Evolutionary conservation across 2,797 vertebrate species (phyloP), one percentile per base, ranked within the genome.

Genomic region (Knipowitschia caucasica): DNA sequence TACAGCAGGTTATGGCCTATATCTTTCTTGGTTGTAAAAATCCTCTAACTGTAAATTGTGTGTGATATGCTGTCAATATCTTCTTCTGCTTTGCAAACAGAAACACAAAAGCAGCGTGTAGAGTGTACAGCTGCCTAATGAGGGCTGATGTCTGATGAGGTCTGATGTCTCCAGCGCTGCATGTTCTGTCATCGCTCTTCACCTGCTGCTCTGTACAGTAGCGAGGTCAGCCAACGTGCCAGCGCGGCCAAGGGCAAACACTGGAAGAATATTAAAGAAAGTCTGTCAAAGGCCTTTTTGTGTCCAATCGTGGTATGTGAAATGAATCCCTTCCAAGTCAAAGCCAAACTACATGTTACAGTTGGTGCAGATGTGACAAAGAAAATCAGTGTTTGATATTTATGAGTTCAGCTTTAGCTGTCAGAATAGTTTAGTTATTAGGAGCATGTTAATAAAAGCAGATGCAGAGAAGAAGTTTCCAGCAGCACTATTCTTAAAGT

Each of bases 61-160:
- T n/a, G n/a, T n/a, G n/a, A n/a, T n/a, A n/a, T n/a, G n/a, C n/a
- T n/a, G n/a, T n/a, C n/a, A n/a, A n/a, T n/a, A n/a, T n/a, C n/a
- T n/a, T n/a, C n/a, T n/a, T n/a, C n/a, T n/a, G n/a, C n/a, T n/a
- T n/a, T n/a, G n/a, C n/a, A n/a, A n/a, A n/a, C 29, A 20, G 34
- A 30, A 49, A 50, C 36, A n/a, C 38, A 43, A 39, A 9, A 7
- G 58, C 72, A 72, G 71, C 65, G 80, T 75, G 29, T 49, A 47
- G 75, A 84, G 64, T 62, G 62, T 65, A 39, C 36, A 21, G 17
- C 36, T 21, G 58, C 46, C 56, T 80, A 77, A 81, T 76, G 71
- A 73, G 78, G 69, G 53, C 64, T 76, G 78, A 81, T 75, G 67
- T 55, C 64, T 76, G 78, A 81, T 75, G 67, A 78, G 81, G 71